Evolutionary conservation across 1,140 invertebrate genomes (phyloP).

Genomic region (Aporrectodea caliginosa): DNA sequence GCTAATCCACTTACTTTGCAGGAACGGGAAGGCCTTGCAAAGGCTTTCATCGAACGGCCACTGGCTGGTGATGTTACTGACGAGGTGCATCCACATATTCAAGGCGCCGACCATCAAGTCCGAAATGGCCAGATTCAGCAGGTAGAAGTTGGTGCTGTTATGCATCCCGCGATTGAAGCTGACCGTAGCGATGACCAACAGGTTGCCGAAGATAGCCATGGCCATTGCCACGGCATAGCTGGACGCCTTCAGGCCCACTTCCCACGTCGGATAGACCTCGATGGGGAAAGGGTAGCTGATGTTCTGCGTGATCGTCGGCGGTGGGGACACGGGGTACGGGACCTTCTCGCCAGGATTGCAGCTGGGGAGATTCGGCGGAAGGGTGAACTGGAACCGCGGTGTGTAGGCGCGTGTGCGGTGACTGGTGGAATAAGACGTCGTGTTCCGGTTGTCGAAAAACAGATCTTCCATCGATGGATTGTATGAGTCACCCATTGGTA

Average conservation of each 20-base stretch:
- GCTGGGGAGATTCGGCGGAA: not conserved
- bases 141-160: slow-evolving; percentile 74
- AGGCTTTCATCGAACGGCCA: slow-evolving; percentile 55
- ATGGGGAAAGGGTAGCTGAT: not conserved
- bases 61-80: slow-evolving; percentile 40
- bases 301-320: slow-evolving; percentile 10
- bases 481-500: too few relatives aligned
- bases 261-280: slow-evolving; percentile 27
- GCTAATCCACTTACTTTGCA: slow-evolving; percentile 55
- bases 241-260: slow-evolving; percentile 39
- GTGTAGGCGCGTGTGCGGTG: too few relatives aligned
- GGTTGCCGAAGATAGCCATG: slow-evolving; percentile 44
- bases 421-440: too few relatives aligned
- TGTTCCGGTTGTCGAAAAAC: too few relatives aligned
- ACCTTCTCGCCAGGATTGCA: slow-evolving; percentile 19
- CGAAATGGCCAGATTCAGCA: slow-evolving; percentile 85
- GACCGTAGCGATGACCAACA: slow-evolving; percentile 43
- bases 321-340: not conserved
- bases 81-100: slow-evolving; percentile 59
- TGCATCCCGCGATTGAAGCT: slow-evolving; percentile 53
- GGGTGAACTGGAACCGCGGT: not conserved
- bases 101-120: slow-evolving; percentile 68
- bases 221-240: slow-evolving; percentile 38
- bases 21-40: slow-evolving; percentile 58
- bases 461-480: too few relatives aligned